These are phyloP conservation scores for Stenodera caucasica DNA, from an alignment of 2,888 invertebrate genomes.

Conservation along the genomic window DNA sequence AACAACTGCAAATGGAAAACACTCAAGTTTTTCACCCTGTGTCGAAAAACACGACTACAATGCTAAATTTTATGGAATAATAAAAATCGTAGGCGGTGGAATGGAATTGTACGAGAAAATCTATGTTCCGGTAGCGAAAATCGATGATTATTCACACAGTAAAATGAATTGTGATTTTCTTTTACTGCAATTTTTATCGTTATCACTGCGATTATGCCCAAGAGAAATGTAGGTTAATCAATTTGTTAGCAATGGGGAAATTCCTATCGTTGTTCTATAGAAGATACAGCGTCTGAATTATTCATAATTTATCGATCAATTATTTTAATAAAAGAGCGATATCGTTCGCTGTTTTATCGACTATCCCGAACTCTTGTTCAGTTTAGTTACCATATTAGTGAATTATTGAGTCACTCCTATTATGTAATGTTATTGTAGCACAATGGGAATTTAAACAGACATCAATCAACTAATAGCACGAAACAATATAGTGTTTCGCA, in stretches of 20 bases:
- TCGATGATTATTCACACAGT: not conserved
- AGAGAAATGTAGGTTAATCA: not conserved
- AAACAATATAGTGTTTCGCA: constrained; percentile 12
- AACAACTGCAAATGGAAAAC: no score
- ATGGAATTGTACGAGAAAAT: not conserved
- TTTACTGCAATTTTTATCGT: not conserved
- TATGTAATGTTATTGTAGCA: constrained; percentile 17
- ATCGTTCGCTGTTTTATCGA: no score
- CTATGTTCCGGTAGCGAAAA: not conserved
- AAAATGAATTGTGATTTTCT: no score
- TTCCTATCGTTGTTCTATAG: no score
- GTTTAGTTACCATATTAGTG: constrained; percentile 15
- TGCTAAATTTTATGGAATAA: not conserved
- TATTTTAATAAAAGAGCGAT: no score
- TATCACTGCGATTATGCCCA: not conserved
- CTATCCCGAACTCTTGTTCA: not conserved
- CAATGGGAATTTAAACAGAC: constrained; percentile 17
- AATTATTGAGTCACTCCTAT: constrained; percentile 21
- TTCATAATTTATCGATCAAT: no score
- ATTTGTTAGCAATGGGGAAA: not conserved
- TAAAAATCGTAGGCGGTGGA: not conserved
- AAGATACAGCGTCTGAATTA: no score
- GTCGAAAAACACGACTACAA: no score
- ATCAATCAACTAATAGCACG: constrained; percentile 17
- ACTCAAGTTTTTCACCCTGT: no score